Conservation (phyloP, 2,113 vertebrate genomes). For the Atherinomorus stipes region DNA sequence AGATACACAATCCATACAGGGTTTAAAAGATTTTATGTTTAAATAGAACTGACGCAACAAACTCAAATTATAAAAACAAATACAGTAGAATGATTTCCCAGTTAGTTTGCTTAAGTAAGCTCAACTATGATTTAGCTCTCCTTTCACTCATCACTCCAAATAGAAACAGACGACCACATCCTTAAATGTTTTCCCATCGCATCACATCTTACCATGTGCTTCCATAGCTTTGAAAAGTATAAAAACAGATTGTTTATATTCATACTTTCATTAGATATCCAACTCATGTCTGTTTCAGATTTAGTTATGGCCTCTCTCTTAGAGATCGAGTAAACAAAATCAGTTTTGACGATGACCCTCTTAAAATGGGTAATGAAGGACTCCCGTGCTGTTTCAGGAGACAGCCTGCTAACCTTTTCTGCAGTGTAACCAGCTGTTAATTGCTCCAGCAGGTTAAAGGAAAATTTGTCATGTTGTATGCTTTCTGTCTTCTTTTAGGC, state of each 20-base stretch:
- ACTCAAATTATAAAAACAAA: no score
- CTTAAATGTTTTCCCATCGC: slow-evolving; percentile 15
- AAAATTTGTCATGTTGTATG: no score
- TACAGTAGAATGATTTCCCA: no score
- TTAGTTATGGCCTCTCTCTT: slow-evolving; percentile 4
- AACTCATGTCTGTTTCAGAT: not conserved
- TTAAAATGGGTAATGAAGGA: not conserved
- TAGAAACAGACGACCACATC: not conserved
- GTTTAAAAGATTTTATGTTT: no score
- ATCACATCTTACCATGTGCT: slow-evolving; percentile 47
- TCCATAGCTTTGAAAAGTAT: slow-evolving; percentile 18
- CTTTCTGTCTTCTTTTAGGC: no score
- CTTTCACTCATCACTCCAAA: not conserved
- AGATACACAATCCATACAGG: no score
- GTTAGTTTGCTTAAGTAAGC: not conserved
- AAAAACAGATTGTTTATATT: slow-evolving; percentile 4
- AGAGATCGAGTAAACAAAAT: not conserved
- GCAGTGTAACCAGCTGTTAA: no score
- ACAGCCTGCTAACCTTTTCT: not conserved
- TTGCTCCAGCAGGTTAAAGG: no score
- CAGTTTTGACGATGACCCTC: not conserved
- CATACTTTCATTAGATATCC: not conserved
- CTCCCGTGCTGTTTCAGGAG: not conserved
- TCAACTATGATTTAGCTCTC: not conserved
- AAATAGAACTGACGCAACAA: no score